A percentile compares a stretch with the other conserved stretches of the same genome.
Conservation (phyloP, 1,140 invertebrate species). For the Nixonia krombeini region DNA sequence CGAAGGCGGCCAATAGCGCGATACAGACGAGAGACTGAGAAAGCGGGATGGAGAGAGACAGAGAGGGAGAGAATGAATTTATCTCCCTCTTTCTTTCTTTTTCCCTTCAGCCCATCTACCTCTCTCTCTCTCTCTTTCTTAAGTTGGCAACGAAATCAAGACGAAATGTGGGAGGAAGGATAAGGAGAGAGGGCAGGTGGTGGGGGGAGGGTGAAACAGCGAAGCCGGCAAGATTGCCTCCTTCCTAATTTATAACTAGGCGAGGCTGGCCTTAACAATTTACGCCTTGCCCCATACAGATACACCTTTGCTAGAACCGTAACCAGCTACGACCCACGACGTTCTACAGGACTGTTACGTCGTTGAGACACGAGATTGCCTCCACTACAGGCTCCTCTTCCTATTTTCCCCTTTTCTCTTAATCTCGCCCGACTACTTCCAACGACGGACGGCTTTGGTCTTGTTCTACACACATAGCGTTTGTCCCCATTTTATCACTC, state of each 20-base stretch:
- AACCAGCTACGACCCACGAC: slow-evolving; percentile 47
- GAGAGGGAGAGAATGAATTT: slow-evolving; percentile 5
- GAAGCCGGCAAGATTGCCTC: slow-evolving; percentile 61
- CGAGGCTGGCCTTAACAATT: slow-evolving; percentile 64
- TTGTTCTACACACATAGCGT: neutral
- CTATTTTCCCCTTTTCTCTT: slow-evolving; percentile 29
- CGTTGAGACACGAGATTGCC: slow-evolving; percentile 55
- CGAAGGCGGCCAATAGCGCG: slow-evolving; percentile 9
- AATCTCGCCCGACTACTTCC: slow-evolving; percentile 30
- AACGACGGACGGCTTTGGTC: slow-evolving; percentile 10
- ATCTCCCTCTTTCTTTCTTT: no score
- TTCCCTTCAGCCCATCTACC: no score
- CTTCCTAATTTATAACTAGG: slow-evolving; percentile 67
- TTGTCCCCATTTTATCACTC: slow-evolving; percentile 3
- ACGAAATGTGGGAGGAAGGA: no score
- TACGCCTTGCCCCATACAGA: slow-evolving; percentile 54
- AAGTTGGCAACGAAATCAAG: no score
- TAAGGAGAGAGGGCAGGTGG: slow-evolving; percentile 7
- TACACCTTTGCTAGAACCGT: slow-evolving; percentile 42
- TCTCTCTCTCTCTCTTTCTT: no score
- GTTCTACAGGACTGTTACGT: slow-evolving; percentile 52
- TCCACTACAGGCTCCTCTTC: slow-evolving; percentile 35
- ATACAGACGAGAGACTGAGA: slow-evolving; percentile 9
- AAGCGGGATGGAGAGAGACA: slow-evolving; percentile 10
- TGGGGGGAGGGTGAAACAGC: slow-evolving; percentile 29